Base-by-base conservation (phyloP, 2,888 invertebrate species). In the Tuta absoluta region DNA sequence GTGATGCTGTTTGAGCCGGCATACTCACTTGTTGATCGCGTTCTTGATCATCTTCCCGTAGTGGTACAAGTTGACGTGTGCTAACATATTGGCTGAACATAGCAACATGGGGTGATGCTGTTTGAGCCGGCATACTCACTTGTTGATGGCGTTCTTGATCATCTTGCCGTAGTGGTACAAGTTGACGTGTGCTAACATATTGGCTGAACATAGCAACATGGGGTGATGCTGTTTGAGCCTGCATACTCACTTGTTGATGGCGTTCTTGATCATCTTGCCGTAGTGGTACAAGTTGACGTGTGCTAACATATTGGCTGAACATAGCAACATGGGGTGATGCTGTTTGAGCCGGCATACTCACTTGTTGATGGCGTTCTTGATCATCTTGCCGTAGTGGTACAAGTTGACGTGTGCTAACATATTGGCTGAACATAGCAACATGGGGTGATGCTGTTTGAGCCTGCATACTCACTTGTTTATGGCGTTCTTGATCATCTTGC, bases 281-380 rank as follows among this genome's bases (percentile, higher is more conserved):
- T 99, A 97, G 11, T 93, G 92, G 71, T 95, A 95, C 17, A 49
- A 93, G 88, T 99, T 98, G 67, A 99, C 95, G 87, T 99, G 99
- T 60, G 96, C 93, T 69, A 99, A 90, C 69, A 99, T 89, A 91
- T 98, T 98, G 45, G 98, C 96, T 10, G 97, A 95, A 82, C 97
- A 97, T 38, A 99, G 92, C 73, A 99, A 19, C 8, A 17, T 17
- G 33, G 37, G 21, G 19, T 28, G 56, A 14, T 21, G 56, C 28
- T 28, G 28, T 28, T 4, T 28, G 28, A 28, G 28, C 28, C 33
- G 33, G 7, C 33, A 33, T 33, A 28, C 28, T 28, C 28, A 28
- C 28, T 28, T 28, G 28, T 28, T 28, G 28, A 28, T 93, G 7
- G 99, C 97, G 75, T 94, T 94, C 75, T 95, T 28, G 28, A 28